These are phyloP conservation scores for Petrocephalus schoutedeni DNA, from an alignment of 2,797 vertebrate species.

Conservation along the genomic window DNA sequence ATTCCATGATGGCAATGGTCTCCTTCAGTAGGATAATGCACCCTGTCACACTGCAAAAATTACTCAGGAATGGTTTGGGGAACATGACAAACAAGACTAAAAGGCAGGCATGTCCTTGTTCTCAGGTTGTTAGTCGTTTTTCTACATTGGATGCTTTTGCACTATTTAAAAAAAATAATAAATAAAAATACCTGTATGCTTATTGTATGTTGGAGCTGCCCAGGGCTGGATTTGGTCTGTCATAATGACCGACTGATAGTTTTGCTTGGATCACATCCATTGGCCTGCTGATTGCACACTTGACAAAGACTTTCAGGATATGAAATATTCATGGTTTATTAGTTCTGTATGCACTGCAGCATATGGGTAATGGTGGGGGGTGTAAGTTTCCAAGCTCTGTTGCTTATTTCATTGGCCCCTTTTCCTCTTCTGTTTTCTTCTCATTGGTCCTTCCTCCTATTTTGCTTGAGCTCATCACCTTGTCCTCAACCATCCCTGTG, in stretches of 20 bases:
- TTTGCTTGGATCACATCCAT: not conserved
- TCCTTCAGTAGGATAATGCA: not conserved
- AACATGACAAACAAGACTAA: too few species aligned
- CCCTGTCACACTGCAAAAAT: not conserved
- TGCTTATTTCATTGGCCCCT: not conserved
- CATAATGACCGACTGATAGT: not conserved
- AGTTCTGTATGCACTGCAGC: not conserved
- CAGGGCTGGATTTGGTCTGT: not conserved
- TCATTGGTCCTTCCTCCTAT: constrained; percentile 20
- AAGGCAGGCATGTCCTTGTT: too few species aligned
- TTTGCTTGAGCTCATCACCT: constrained; percentile 46
- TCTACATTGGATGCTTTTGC: not conserved
- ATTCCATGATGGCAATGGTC: not conserved
- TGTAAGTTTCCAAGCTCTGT: not conserved
- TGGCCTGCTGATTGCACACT: constrained; percentile 15
- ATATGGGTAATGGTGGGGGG: not conserved
- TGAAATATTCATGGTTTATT: not conserved
- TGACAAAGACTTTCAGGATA: not conserved
- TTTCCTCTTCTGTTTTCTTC: not conserved
- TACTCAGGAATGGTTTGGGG: not conserved
- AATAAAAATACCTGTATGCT: not conserved
- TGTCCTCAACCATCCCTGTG: constrained; percentile 19
- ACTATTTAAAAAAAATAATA: not conserved
- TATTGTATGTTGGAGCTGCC: not conserved
- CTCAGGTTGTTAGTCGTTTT: not conserved